Conservation (phyloP, 30 jellyfish, hydroid and myxozoan genomes). For the Morbakka virulenta region DNA sequence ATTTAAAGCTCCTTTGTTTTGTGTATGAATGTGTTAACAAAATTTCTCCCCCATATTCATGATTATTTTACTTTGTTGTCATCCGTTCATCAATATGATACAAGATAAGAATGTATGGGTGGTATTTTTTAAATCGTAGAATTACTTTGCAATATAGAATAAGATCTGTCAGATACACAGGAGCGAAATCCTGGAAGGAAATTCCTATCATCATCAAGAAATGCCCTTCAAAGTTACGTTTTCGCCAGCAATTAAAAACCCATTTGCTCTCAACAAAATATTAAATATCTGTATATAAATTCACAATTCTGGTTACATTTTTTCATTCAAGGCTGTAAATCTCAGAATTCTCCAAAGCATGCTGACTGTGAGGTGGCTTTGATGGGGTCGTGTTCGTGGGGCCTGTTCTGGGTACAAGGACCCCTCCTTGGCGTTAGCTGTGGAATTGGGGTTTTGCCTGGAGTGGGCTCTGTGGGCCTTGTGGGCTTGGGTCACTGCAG, state of each 20-base stretch:
- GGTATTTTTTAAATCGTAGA: slow-evolving; percentile 30
- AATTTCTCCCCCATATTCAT: slow-evolving; percentile 30
- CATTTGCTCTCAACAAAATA: slow-evolving; percentile 34
- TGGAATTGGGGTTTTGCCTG: too few relatives aligned
- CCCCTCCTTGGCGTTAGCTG: too few relatives aligned
- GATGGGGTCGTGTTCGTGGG: too few relatives aligned
- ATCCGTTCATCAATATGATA: too few relatives aligned
- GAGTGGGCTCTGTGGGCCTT: too few relatives aligned
- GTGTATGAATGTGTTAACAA: slow-evolving; percentile 19
- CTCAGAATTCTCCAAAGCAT: too few relatives aligned
- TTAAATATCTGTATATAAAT: too few relatives aligned
- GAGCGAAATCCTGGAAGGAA: slow-evolving; percentile 43
- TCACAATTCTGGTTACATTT: too few relatives aligned
- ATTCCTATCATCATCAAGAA: slow-evolving; percentile 25
- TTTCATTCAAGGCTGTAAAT: too few relatives aligned
- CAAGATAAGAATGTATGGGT: slow-evolving; percentile 41
- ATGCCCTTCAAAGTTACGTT: slow-evolving; percentile 9
- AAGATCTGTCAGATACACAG: slow-evolving; percentile 47
- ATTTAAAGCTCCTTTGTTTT: slow-evolving; percentile 24
- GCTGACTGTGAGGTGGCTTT: too few relatives aligned
- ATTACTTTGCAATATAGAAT: slow-evolving; percentile 28
- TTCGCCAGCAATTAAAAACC: slow-evolving; percentile 16
- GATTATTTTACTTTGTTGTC: slow-evolving; percentile 14
- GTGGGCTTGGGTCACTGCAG: too few relatives aligned
- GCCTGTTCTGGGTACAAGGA: too few relatives aligned